These are phyloP conservation scores for Lissocephala sabroskyi DNA, from an alignment of 2,888 invertebrate species.

Conservation along the genomic window DNA sequence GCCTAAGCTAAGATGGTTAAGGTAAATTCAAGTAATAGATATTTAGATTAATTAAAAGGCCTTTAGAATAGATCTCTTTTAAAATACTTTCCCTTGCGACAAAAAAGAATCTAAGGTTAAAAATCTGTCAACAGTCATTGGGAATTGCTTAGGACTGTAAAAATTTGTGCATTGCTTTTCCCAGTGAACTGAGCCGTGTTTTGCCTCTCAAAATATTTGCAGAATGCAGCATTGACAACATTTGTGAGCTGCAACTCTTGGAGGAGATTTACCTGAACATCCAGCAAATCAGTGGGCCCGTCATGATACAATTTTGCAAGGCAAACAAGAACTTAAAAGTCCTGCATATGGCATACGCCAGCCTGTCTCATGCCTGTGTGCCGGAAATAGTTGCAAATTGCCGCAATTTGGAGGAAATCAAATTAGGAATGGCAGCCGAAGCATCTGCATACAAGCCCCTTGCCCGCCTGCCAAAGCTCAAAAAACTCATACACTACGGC, in stretches of 20 bases:
- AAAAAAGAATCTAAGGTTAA: too few relatives aligned
- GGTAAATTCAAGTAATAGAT: too few relatives aligned
- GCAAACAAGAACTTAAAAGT: conserved; percentile 21
- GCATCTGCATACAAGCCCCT: conserved; percentile 21
- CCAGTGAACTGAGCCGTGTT: too few relatives aligned
- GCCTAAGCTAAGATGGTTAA: conserved; percentile 28
- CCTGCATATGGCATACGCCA: conserved; percentile 27
- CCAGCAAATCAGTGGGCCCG: conserved; percentile 1
- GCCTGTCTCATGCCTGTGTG: conserved; percentile 5
- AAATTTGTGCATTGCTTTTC: too few relatives aligned
- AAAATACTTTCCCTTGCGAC: too few relatives aligned
- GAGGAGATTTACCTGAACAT: conserved; percentile 26
- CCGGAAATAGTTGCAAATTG: conserved; percentile 33
- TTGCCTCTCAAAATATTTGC: conserved; percentile 12
- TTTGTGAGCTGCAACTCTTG: conserved; percentile 18
- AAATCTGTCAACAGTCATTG: too few relatives aligned
- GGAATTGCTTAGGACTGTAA: too few relatives aligned
- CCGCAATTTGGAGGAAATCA: conserved; percentile 25
- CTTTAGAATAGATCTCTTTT: too few relatives aligned
- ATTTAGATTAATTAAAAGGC: too few relatives aligned
- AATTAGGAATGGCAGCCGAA: conserved; percentile 36
- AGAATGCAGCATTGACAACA: conserved; percentile 18
- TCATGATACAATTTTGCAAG: conserved; percentile 35
- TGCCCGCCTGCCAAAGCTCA: conserved; percentile 30
- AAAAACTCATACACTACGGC: conserved; percentile 30